Percentiles rank a stretch among this genome's conserved stretches.
These are phyloP conservation scores for Pristis pectinata DNA, from an alignment of 2,797 vertebrate species.

Conservation along the genomic window DNA sequence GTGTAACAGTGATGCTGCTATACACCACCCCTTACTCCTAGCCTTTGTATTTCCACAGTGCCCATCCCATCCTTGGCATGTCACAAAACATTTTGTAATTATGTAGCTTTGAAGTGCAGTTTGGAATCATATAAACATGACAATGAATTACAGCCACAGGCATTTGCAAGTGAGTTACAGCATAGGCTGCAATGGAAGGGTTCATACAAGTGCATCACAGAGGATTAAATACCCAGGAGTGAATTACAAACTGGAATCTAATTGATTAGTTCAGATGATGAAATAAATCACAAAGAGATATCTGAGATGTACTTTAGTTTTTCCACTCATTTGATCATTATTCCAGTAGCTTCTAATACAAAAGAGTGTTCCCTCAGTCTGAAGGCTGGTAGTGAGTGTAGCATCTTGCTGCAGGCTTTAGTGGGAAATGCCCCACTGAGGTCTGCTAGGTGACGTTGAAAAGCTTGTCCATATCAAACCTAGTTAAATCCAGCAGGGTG, in stretches of 20 bases:
- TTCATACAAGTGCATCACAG: background rate
- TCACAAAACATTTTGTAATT: background rate
- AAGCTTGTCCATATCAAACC: background rate
- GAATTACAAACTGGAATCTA: background rate
- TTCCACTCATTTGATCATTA: background rate
- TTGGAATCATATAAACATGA: background rate
- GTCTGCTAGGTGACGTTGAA: background rate
- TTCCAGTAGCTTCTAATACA: background rate
- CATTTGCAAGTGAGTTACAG: background rate
- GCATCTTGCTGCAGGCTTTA: background rate
- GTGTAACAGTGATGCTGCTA: too few species aligned
- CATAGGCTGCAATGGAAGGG: background rate
- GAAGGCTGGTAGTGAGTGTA: background rate
- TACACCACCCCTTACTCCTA: too few species aligned
- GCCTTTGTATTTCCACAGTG: too few species aligned
- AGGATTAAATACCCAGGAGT: constrained; percentile 2
- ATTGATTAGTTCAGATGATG: background rate
- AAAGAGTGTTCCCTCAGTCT: too few species aligned
- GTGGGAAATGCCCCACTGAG: background rate
- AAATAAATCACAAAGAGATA: background rate
- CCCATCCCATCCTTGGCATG: background rate
- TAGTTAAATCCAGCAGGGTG: background rate
- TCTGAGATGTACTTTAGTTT: background rate
- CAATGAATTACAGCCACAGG: background rate
- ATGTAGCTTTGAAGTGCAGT: background rate